Base-by-base conservation (phyloP, 1,140 invertebrate genomes). In the Telenomus remus region DNA sequence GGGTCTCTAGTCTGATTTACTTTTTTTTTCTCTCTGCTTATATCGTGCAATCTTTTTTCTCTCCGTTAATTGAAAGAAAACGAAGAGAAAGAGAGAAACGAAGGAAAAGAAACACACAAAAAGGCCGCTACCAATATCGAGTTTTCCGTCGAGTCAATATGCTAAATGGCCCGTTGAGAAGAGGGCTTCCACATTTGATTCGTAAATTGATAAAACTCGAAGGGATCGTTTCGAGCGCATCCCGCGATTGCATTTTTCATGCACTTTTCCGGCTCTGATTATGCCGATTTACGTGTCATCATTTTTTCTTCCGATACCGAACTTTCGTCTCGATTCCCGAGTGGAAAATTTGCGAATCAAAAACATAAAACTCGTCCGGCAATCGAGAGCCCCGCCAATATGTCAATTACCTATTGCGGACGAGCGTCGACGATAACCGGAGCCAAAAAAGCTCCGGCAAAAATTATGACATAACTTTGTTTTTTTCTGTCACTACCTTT, bases 131-230 rank as follows among this genome's bases (percentile, higher is more conserved):
- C 42, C 66, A 54, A 79, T 71, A 76, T 61, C 56, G 71, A 79
- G 81, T 74, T 80, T 76, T 80, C 78, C 79, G 80, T 81, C 83
- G 82, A 84, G 85, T 87, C 83, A 80, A 80, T 83, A 81, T 82
- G 80, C 79, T 85, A 81, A 87, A 87, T 88, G 85, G 86, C 84
- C 85, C 85, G 85, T 78, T 80, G 85, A 86, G 85, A 84, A 86
- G 82, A 85, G 84, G 82, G 83, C 81, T 82, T 83, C 76, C 80
- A 78, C 60, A 77, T 68, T 59, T 81, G 83, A 82, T 85, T 86
- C 83, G 81, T 81, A 84, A 85, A 85, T 85, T 81, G 55, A 72
- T 79, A 69, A 73, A 61, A 63, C 71, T 66, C 60, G 57, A 8
- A 63, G 54, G 54, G 44, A 27, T 27, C 19, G 19, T 27, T 6